Percentiles rank a stretch among this genome's conserved stretches.
Evolutionary conservation across 2,888 invertebrate species (phyloP).

Genomic region (Peribatodes rhomboidaria): DNA sequence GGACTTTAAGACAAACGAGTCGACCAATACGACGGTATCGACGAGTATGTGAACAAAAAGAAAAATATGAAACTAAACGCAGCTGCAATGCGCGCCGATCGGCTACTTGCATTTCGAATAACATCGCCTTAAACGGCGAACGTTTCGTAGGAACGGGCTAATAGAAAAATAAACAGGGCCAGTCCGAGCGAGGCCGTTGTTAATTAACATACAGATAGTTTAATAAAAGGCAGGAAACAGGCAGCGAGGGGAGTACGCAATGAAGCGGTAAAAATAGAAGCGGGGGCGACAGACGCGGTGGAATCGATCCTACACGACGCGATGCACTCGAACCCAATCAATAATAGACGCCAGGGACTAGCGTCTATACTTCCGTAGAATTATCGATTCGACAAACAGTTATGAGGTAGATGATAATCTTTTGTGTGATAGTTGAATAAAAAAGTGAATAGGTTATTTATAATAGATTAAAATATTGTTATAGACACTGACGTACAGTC

Average conservation of each 20-base stretch:
- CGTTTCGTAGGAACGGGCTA: conserved; percentile 71
- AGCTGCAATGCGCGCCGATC: conserved; percentile 54
- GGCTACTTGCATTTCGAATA: conserved; percentile 52
- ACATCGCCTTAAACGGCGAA: conserved; percentile 66
- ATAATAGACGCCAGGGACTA: conserved; percentile 66
- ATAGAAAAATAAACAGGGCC: conserved; percentile 80
- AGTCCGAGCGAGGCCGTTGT: conserved; percentile 78
- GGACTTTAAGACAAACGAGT: conserved; percentile 46
- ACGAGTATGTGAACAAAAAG: conserved; percentile 51
- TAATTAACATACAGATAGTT: conserved; percentile 86
- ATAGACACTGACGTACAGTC: not conserved
- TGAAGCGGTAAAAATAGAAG: conserved; percentile 86
- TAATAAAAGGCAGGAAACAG: conserved; percentile 86
- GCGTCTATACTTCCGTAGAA: conserved; percentile 32
- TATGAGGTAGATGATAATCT: not conserved
- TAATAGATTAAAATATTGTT: too few species aligned
- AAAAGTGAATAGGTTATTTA: too few species aligned
- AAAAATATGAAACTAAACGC: conserved; percentile 49
- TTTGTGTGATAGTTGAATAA: not conserved
- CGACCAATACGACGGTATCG: conserved; percentile 37
- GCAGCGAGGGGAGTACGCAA: conserved; percentile 84
- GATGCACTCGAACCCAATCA: conserved; percentile 79
- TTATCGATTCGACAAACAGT: conserved; percentile 20
- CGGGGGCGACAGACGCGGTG: conserved; percentile 76
- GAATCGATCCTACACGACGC: conserved; percentile 81